Evolutionary conservation across 2,797 vertebrate species (phyloP).

Genomic region (Philypnodon macrostomus): DNA sequence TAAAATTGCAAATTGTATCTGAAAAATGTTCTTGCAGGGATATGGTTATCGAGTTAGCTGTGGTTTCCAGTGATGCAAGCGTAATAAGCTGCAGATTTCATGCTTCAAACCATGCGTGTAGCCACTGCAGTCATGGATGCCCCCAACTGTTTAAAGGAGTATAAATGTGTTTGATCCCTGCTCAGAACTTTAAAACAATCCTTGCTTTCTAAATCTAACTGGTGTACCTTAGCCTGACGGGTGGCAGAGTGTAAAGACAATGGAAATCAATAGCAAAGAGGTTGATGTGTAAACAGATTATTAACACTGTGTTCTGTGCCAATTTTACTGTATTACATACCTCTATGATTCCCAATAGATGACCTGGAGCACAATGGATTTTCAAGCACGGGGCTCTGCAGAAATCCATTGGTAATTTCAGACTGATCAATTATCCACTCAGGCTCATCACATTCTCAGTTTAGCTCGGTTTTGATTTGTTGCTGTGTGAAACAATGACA

Average conservation of each 20-base stretch:
- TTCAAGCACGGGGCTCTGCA: slow-evolving; percentile 49
- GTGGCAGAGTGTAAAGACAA: slow-evolving; percentile 30
- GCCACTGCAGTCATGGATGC: neutral
- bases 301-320: slow-evolving; percentile 60
- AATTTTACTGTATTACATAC: slow-evolving; percentile 69
- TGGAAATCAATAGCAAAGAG: slow-evolving; percentile 65
- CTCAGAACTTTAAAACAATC: slow-evolving; percentile 14
- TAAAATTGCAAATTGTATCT: no score
- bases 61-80: neutral
- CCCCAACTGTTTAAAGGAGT: neutral
- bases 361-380: slow-evolving; percentile 66
- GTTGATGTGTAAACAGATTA: slow-evolving; percentile 72
- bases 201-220: slow-evolving; percentile 25
- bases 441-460: slow-evolving; percentile 59
- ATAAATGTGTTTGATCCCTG: slow-evolving; percentile 10
- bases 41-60: neutral
- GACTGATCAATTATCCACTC: slow-evolving; percentile 76
- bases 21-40: neutral
- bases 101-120: neutral
- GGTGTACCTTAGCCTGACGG: slow-evolving; percentile 26
- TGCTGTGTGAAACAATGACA: slow-evolving; percentile 36
- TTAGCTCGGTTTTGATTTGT: slow-evolving; percentile 52
- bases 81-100: neutral
- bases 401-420: slow-evolving; percentile 79
- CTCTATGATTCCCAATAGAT: slow-evolving; percentile 67